Conservation (phyloP, 2,888 invertebrate genomes). For the Odontocolon sp. region DNA sequence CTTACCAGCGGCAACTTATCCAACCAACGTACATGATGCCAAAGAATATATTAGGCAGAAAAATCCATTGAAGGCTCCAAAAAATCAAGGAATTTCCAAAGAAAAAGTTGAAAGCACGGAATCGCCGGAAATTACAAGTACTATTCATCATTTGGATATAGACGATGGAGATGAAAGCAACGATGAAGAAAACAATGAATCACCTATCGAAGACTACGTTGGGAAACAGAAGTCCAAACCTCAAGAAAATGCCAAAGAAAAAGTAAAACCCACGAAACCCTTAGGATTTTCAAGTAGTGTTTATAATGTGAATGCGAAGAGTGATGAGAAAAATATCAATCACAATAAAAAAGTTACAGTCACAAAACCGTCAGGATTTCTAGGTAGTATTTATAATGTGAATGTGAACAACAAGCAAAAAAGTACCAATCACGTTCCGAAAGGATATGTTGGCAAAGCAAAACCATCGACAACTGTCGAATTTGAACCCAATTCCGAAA, state of each 20-base stretch:
- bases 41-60: neutral
- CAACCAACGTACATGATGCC: neutral
- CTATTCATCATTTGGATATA: constrained; percentile 4
- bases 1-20: too few species aligned
- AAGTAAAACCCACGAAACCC: neutral
- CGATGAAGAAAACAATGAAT: neutral
- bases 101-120: constrained; percentile 8
- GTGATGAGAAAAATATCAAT: too few species aligned
- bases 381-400: too few species aligned
- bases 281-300: neutral
- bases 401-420: too few species aligned
- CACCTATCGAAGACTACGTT: neutral
- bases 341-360: too few species aligned
- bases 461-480: neutral
- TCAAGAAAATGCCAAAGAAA: too few species aligned
- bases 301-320: neutral
- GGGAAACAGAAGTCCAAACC: neutral
- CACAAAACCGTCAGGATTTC: too few species aligned
- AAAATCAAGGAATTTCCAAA: neutral
- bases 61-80: constrained; percentile 14
- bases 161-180: too few species aligned
- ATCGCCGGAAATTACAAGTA: neutral
- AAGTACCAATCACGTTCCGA: too few species aligned
- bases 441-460: neutral
- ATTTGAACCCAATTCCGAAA: neutral